Evolutionary conservation across 2,797 vertebrate genomes (phyloP).

Genomic region (Bryconaethiops microstoma): DNA sequence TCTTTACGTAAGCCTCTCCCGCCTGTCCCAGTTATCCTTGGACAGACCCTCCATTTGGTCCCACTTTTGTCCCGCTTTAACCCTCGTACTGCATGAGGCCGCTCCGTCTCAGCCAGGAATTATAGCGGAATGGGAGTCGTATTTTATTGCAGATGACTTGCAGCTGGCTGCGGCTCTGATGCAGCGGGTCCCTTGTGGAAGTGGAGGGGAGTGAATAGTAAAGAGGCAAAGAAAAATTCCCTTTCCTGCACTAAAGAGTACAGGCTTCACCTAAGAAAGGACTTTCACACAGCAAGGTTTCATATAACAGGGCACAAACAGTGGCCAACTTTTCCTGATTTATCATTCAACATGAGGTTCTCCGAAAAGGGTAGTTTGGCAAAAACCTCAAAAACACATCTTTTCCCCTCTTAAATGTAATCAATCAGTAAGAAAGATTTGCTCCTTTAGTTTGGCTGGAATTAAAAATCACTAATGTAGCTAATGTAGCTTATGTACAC

Average conservation of each 20-base stretch:
- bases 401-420: neutral
- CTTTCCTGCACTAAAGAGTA: constrained; percentile 6
- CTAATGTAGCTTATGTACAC: no score
- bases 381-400: neutral
- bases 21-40: neutral
- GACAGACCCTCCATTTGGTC: neutral
- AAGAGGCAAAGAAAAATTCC: constrained; percentile 21
- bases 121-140: constrained; percentile 24
- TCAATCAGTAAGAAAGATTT: neutral
- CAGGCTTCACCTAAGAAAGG: constrained; percentile 17
- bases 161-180: constrained; percentile 25
- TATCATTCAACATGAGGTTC: neutral
- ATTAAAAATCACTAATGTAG: no score
- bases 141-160: constrained; percentile 34
- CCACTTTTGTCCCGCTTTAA: constrained; percentile 3
- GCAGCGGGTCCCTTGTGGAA: constrained; percentile 5
- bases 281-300: neutral
- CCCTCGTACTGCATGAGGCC: constrained; percentile 27
- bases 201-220: neutral
- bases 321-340: neutral
- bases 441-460: no score
- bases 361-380: neutral
- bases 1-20: constrained; percentile 23
- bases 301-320: neutral
- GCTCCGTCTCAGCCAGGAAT: constrained; percentile 19